Evolutionary conservation across 2,888 invertebrate species (phyloP), one percentile per base, ranked within the genome.

Genomic region (Drosophila bunnanda): DNA sequence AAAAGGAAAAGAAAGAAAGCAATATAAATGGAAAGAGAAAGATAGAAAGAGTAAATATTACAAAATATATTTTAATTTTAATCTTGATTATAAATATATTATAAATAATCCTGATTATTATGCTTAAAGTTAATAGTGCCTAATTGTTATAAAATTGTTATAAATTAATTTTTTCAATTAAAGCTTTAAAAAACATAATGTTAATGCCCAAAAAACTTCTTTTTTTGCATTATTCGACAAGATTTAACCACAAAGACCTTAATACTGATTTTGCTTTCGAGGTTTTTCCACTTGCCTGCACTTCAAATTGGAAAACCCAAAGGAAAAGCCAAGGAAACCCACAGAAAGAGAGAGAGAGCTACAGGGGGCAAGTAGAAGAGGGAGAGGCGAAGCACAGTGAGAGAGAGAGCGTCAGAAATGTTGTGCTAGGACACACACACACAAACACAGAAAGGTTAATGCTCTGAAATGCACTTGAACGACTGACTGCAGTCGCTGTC

Each of bases 401-500:
- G 8, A 25, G 5, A 28, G 22, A 41, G 60, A 41, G 60, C 41
- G 59, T 32, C 30, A 71, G 58, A 38, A 32, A 70, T 88, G 88
- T 83, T 83, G 87, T 75, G 87, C 89, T 86, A 88, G 82, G 88
- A 83, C 88, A 80, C 86, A 85, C 77, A 65, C 70, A 74, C 38
- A 48, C 52, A 28, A 58, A 34, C 67, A 20, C 52, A 44, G 36
- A 78, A 82, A 79, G 90, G 90, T 90, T 82, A 90, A 90, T 72
- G 90, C 89, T 88, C 91, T 89, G 84, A 79, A 83, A 83, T 90
- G 90, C 90, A 90, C 90, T 90, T 90, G 90, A 90, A 90, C 90
- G 90, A 91, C 90, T 90, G 84, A 90, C 88, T 87, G 73, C 80
- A 78, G 78, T 53, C 76, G 76, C 57, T 25, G 52, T 30, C 30